Base-by-base conservation (phyloP, 2,888 invertebrate genomes). In the Pycnomerus fuliginosus region DNA sequence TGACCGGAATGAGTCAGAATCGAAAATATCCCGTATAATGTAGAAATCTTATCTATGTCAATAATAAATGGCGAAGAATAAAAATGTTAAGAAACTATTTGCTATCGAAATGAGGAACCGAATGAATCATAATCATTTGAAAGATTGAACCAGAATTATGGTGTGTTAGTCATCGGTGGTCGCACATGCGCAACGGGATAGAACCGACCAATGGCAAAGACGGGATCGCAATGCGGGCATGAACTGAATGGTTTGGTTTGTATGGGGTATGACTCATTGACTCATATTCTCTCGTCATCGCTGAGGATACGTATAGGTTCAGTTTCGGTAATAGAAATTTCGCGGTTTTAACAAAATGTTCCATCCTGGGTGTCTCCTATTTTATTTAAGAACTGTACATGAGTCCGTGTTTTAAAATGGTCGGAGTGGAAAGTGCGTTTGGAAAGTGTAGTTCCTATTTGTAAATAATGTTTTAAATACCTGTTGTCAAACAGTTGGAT, bases 191-290 rank as follows among this genome's bases (percentile, higher is more conserved):
- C 58, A 46, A 27, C 44, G 38, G 39, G 42, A 35, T 40, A 56
- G 7, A 50, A 49, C 39, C 53, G 51, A 55, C 62, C 61, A 62
- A 64, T 61, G 54, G 59, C 48, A 55, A 48, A 46, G 48, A 50
- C 51, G 58, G 57, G 55, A 59, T 62, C 59, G 63, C 62, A 65
- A 67, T 68, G 65, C 63, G 65, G 68, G 63, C 61, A 61, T 60
- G 61, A 58, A 61, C 58, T 61, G 60, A 64, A 63, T 64, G 62
- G 61, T 61, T 62, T 64, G 62, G 61, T 61, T 62, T 62, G 58
- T 56, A 47, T 54, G 52, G 58, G 58, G 48, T 30, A 48, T 48
- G 48, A 48, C 44, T 48, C 48, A 48, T 48, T 47, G 60, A 60
- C 58, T 61, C 60, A 61, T 60, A 56, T 53, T 51, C 56, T 44